Percentiles rank a stretch among this genome's conserved stretches.
phyloP scores from a whole-genome alignment of 2,888 invertebrate species.

The Trypoxylon attenuatum region DNA sequence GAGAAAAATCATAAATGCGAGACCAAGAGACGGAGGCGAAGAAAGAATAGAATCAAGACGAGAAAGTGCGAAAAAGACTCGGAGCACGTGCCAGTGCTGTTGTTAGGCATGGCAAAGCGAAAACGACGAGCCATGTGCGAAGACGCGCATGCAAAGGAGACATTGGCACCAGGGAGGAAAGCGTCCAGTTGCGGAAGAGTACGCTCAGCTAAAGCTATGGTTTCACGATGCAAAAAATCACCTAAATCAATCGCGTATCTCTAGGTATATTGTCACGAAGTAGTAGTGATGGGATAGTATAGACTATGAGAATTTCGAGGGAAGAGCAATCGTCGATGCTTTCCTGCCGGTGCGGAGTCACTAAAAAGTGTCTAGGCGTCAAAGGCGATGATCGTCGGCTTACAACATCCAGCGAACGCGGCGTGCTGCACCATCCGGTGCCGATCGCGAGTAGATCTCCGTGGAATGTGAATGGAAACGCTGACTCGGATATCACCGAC shows the following conservation, averaged over 20 bases:
- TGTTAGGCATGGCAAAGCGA: too few relatives aligned
- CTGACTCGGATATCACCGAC: constrained; percentile 24
- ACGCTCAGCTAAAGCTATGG: neutral
- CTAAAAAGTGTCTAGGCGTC: too few relatives aligned
- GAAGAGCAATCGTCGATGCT: constrained; percentile 18
- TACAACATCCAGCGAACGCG: constrained; percentile 8
- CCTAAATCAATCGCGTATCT: neutral
- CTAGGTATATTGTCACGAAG: constrained; percentile 23
- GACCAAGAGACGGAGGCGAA: too few relatives aligned
- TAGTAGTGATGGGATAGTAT: constrained; percentile 12
- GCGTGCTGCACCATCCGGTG: neutral
- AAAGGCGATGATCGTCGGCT: too few relatives aligned
- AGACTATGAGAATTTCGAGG: constrained; percentile 12
- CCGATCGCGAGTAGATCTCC: constrained; percentile 15
- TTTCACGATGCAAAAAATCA: too few relatives aligned
- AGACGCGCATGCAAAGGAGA: neutral
- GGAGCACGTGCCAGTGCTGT: too few relatives aligned
- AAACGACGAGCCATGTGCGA: too few relatives aligned
- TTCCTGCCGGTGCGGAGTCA: too few relatives aligned
- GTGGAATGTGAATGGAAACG: constrained; percentile 35
- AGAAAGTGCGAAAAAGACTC: too few relatives aligned
- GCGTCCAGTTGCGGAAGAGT: neutral
- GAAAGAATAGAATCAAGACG: too few relatives aligned
- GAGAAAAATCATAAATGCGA: too few relatives aligned
- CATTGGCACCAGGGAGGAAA: neutral